These are phyloP conservation scores for Parus major DNA, from an alignment of 2,113 vertebrate genomes.

Conservation along the genomic window DNA sequence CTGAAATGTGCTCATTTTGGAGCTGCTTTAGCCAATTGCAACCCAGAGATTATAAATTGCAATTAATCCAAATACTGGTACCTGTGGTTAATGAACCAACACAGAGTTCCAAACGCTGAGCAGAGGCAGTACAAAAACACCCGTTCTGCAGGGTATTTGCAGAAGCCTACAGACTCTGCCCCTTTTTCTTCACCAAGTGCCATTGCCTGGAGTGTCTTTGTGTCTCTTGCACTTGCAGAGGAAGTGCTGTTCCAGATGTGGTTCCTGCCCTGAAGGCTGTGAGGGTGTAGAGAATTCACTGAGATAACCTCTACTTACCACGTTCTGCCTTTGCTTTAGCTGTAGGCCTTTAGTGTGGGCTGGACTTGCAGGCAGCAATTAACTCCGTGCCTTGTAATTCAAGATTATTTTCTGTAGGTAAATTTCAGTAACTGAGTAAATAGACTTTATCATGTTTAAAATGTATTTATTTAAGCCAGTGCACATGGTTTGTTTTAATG, in stretches of 20 bases:
- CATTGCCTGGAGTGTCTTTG: neutral
- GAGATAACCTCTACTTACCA: slow-evolving; percentile 19
- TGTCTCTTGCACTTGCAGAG: neutral
- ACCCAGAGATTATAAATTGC: neutral
- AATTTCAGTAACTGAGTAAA: slow-evolving; percentile 40
- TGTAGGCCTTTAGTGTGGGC: neutral
- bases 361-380: slow-evolving; percentile 18
- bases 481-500: neutral
- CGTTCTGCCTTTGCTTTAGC: neutral
- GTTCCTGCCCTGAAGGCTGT: neutral
- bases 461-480: slow-evolving; percentile 60
- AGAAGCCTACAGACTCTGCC: neutral
- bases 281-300: neutral
- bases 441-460: slow-evolving; percentile 43
- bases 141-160: neutral
- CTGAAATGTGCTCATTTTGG: neutral
- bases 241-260: neutral
- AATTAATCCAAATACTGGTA: neutral
- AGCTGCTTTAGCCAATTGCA: neutral
- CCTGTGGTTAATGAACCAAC: neutral
- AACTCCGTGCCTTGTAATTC: slow-evolving; percentile 59
- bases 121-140: neutral
- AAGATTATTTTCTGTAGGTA: slow-evolving; percentile 31
- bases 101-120: neutral
- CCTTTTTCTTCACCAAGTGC: slow-evolving; percentile 43